Evolutionary conservation across 1,140 invertebrate genomes (phyloP).

Genomic region (Fopius arisanus): DNA sequence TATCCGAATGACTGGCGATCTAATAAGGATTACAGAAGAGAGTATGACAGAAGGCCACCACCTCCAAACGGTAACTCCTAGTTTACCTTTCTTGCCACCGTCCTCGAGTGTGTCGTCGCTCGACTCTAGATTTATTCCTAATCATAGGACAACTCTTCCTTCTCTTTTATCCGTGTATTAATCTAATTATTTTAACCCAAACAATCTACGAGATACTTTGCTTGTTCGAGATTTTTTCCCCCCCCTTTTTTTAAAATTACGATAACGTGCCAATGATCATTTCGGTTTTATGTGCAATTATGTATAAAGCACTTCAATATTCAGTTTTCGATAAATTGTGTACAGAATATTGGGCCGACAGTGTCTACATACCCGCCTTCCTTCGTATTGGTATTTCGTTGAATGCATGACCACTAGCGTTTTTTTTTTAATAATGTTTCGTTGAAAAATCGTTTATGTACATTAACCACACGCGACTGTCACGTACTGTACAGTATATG

Average conservation of each 20-base stretch:
- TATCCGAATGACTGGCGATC: conserved; percentile 60
- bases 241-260: background rate
- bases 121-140: conserved; percentile 40
- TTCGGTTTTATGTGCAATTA: conserved; percentile 5
- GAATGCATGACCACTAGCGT: background rate
- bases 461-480: background rate
- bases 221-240: background rate
- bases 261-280: background rate
- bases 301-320: background rate
- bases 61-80: conserved; percentile 63
- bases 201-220: background rate
- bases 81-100: conserved; percentile 53
- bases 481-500: background rate
- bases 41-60: conserved; percentile 66
- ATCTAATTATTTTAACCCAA: background rate
- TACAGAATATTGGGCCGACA: background rate
- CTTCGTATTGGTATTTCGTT: background rate
- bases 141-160: background rate
- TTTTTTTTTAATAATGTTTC: background rate
- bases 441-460: background rate
- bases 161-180: background rate
- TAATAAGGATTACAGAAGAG: conserved; percentile 66
- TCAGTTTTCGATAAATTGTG: background rate
- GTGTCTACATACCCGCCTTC: background rate
- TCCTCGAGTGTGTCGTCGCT: conserved; percentile 48